Conservation (phyloP, 2,888 invertebrate species). For the Leptodirus hochenwartii region DNA sequence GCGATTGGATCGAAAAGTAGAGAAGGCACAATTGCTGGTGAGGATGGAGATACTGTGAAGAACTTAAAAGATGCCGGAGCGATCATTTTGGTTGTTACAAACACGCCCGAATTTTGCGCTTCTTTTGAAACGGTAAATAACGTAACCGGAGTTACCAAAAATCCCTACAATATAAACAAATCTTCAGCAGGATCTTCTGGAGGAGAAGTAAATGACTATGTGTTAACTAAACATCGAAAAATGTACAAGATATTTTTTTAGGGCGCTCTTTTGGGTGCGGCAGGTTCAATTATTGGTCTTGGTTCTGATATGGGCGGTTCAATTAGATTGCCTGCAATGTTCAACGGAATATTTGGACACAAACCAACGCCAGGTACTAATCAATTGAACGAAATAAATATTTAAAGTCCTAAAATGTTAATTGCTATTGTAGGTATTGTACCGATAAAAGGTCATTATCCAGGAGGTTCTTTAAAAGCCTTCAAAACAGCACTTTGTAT, state of each 20-base stretch:
- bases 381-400: too few relatives aligned
- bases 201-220: slow-evolving; percentile 28
- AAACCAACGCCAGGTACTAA: slow-evolving; percentile 55
- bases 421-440: slow-evolving; percentile 29
- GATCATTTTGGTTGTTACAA: slow-evolving; percentile 41
- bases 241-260: slow-evolving; percentile 22
- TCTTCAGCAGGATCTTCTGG: slow-evolving; percentile 46
- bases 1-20: slow-evolving; percentile 20
- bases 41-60: slow-evolving; percentile 32
- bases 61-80: slow-evolving; percentile 35
- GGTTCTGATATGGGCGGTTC: slow-evolving; percentile 81
- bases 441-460: slow-evolving; percentile 41
- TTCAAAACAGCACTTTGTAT: slow-evolving; percentile 34
- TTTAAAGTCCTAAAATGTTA: not conserved
- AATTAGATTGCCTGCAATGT: slow-evolving; percentile 66
- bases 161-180: slow-evolving; percentile 40
- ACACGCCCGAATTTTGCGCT: slow-evolving; percentile 41
- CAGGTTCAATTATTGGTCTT: slow-evolving; percentile 60
- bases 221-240: slow-evolving; percentile 4
- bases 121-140: slow-evolving; percentile 40
- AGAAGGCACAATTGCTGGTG: slow-evolving; percentile 23
- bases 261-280: slow-evolving; percentile 55
- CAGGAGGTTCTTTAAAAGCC: slow-evolving; percentile 29
- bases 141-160: slow-evolving; percentile 38
- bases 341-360: slow-evolving; percentile 76